These are phyloP conservation scores for Xenops minutus DNA, from an alignment of 2,797 vertebrate genomes.

Conservation along the genomic window DNA sequence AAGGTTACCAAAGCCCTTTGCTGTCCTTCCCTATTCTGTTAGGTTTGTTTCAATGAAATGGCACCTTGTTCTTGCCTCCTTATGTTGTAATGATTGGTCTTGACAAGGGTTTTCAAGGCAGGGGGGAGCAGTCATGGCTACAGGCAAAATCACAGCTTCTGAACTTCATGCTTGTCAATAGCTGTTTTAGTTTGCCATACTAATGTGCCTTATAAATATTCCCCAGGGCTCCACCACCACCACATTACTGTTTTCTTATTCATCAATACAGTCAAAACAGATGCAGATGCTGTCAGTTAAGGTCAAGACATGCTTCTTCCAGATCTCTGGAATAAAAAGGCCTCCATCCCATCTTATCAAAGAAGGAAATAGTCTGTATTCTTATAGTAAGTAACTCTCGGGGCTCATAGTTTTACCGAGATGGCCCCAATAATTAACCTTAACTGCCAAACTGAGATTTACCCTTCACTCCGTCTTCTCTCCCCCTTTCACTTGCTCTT, in stretches of 20 bases:
- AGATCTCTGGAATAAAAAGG: background rate
- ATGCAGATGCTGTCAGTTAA: conserved; percentile 58
- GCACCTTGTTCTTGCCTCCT: conserved; percentile 40
- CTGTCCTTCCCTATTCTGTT: background rate
- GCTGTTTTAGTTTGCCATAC: conserved; percentile 49
- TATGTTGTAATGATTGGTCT: conserved; percentile 29
- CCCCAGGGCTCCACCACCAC: conserved; percentile 24
- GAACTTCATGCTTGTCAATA: conserved; percentile 72
- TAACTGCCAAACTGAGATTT: background rate
- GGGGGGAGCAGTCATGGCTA: conserved; percentile 50
- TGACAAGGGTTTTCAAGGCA: conserved; percentile 67
- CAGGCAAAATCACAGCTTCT: conserved; percentile 65
- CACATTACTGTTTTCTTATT: conserved; percentile 26
- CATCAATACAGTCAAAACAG: conserved; percentile 51
- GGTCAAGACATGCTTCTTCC: background rate
- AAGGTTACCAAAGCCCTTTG: background rate
- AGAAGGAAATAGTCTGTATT: background rate
- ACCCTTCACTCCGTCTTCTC: background rate
- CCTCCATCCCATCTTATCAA: background rate
- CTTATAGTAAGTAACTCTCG: background rate
- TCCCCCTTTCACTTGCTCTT: background rate
- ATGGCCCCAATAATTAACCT: background rate
- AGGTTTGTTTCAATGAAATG: background rate
- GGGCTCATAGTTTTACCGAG: background rate
- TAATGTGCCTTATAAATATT: conserved; percentile 63